Conservation (phyloP, 2,113 vertebrate genomes). For the Hiodon tergisus region DNA sequence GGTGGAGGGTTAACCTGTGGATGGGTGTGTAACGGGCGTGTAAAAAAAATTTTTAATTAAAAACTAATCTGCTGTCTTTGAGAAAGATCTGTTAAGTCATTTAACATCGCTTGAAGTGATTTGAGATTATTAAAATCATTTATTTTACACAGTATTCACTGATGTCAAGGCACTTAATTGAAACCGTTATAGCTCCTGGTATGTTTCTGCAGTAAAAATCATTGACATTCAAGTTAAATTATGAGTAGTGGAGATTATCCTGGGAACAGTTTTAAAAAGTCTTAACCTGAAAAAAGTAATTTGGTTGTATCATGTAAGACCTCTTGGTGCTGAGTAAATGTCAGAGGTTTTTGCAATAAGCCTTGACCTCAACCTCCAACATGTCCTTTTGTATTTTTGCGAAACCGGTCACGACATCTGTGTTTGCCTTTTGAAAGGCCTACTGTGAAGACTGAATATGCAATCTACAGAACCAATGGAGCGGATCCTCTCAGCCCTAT, state of each 20-base stretch:
- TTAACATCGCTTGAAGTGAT: no score
- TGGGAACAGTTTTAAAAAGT: background rate
- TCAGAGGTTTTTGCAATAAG: background rate
- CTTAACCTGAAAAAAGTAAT: background rate
- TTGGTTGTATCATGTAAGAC: background rate
- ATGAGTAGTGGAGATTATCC: background rate
- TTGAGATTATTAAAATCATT: no score
- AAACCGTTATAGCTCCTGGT: no score
- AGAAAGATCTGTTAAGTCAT: no score
- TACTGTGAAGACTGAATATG: background rate
- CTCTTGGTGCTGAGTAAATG: background rate
- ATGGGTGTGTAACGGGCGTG: no score
- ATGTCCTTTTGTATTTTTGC: background rate
- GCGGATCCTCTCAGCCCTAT: background rate
- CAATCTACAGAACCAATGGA: background rate
- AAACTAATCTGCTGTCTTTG: no score
- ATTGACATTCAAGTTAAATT: background rate
- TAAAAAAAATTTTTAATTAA: no score
- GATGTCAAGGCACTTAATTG: no score
- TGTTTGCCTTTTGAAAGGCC: background rate
- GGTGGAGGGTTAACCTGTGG: no score
- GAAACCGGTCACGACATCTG: background rate
- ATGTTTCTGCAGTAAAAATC: no score
- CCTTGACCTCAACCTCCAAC: background rate
- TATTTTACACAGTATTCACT: no score